Evolutionary conservation across 2,888 invertebrate species (phyloP).

Genomic region (Limenitis camilla): DNA sequence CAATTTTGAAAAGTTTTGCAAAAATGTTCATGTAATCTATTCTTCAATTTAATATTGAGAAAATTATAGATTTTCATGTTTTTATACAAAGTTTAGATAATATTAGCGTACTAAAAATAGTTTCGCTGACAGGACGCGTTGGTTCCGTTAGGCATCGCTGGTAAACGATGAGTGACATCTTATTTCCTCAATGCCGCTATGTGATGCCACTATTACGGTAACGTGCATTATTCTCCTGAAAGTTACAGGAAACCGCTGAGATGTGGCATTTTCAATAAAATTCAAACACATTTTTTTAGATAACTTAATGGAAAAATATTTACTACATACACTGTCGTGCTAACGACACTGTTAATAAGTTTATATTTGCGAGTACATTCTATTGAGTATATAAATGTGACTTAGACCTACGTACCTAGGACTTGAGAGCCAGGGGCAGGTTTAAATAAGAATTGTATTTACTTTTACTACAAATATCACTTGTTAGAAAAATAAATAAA

Average conservation of each 20-base stretch:
- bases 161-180: constrained; percentile 54
- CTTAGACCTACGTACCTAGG: too few species aligned
- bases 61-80: too few species aligned
- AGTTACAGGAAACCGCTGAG: constrained; percentile 7
- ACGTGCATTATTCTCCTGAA: constrained; percentile 25
- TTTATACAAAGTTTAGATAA: too few species aligned
- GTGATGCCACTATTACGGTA: constrained; percentile 34
- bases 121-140: constrained; percentile 24
- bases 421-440: too few species aligned
- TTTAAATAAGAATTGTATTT: too few species aligned
- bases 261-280: constrained; percentile 12
- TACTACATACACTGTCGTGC: background rate
- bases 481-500: too few species aligned
- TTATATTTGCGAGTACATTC: too few species aligned
- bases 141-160: constrained; percentile 43
- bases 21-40: too few species aligned
- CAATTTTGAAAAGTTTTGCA: too few species aligned
- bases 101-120: constrained; percentile 16
- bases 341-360: background rate
- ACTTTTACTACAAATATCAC: too few species aligned
- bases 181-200: constrained; percentile 45
- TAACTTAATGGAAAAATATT: background rate
- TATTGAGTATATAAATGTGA: too few species aligned
- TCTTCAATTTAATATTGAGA: too few species aligned
- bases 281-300: constrained; percentile 2